Conservation (phyloP, 2,113 vertebrate genomes). For the Bubalus kerabau region DNA sequence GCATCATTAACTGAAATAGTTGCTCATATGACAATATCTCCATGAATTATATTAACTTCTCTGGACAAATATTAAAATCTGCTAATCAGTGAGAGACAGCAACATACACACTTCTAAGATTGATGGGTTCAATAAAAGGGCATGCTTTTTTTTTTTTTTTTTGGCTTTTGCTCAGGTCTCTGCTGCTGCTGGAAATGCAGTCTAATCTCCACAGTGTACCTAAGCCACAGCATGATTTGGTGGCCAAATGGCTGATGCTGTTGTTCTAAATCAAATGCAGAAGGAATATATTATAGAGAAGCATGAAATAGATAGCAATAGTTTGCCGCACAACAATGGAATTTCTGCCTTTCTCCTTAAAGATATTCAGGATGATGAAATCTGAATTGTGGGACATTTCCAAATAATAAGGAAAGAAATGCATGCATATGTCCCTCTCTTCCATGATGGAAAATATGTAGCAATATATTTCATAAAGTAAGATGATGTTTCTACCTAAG, state of each 20-base stretch:
- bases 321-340: neutral
- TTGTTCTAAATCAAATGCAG: neutral
- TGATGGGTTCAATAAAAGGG: neutral
- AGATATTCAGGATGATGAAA: neutral
- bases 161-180: neutral
- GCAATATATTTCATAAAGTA: neutral
- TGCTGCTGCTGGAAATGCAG: neutral
- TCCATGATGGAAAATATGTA: neutral
- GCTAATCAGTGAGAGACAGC: neutral
- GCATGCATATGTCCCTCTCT: neutral
- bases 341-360: neutral
- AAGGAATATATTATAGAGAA: neutral
- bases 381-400: neutral
- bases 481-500: neutral
- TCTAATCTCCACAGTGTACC: neutral
- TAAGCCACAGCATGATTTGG: neutral
- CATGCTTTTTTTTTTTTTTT: neutral
- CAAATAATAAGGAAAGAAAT: neutral
- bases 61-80: neutral
- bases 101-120: neutral
- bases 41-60: neutral
- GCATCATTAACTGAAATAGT: neutral
- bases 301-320: neutral
- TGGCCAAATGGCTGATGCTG: neutral
- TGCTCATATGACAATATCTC: neutral